Conservation (phyloP, 2,888 invertebrate genomes). For the Laothoe populi region DNA sequence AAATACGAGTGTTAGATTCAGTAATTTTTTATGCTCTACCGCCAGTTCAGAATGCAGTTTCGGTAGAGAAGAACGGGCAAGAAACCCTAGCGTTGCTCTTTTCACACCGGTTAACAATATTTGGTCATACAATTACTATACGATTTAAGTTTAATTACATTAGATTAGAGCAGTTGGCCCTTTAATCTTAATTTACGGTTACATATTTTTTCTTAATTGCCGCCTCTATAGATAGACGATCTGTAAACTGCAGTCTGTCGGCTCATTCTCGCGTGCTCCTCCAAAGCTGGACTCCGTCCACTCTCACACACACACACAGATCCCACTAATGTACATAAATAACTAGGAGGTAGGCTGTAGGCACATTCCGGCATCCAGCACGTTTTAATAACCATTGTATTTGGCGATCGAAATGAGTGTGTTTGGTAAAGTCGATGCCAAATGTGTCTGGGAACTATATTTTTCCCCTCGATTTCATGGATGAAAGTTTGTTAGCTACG, state of each 20-base stretch:
- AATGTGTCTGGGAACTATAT: constrained; percentile 60
- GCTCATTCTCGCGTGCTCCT: constrained; percentile 70
- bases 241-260: constrained; percentile 61
- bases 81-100: too few species aligned
- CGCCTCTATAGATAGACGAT: constrained; percentile 45
- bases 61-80: too few species aligned
- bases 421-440: constrained; percentile 46
- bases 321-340: constrained; percentile 36
- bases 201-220: constrained; percentile 18
- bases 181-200: too few species aligned
- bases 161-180: too few species aligned
- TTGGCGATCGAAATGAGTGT: constrained; percentile 83
- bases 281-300: constrained; percentile 79
- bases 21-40: too few species aligned
- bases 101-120: too few species aligned
- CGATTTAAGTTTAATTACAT: too few species aligned
- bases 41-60: too few species aligned
- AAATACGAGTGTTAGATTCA: too few species aligned
- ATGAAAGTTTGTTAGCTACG: constrained; percentile 24
- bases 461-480: constrained; percentile 28
- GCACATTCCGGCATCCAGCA: constrained; percentile 67
- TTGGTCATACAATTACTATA: too few species aligned
- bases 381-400: constrained; percentile 85
- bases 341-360: constrained; percentile 45
- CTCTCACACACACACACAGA: constrained; percentile 56